Base-by-base conservation (phyloP, 2,888 invertebrate species). In the Cephus runcator region DNA sequence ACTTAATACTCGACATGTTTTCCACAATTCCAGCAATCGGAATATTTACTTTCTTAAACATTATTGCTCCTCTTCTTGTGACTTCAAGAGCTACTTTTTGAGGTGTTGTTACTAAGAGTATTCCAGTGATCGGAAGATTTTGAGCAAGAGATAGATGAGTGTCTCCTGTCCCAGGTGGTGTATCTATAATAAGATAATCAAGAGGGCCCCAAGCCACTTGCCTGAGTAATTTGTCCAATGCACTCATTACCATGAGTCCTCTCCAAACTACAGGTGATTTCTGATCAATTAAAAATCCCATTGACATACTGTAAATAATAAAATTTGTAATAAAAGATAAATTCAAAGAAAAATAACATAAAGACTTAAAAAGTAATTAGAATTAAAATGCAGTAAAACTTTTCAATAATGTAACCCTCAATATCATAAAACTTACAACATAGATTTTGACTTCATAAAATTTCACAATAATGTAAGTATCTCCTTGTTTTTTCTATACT, bases 121-220 rank as follows among this genome's bases (percentile, higher is more conserved):
- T 97, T 31, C 97, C 98, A 88, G 95, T 93, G 73, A 98, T 94
- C 1, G 97, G 97, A 75, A 98, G 92, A 92, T 96, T 97, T 92
- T 99, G 99, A 71, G 97, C 94, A 1, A 99, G 93, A 0, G 98
- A 98, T 1, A 99, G 93, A 90, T 98, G 98, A 0, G 98, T 97
- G 92, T 99, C 99, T 0, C 99, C 99, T 0, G 99, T 99, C 56
- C 99, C 99, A 0, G 99, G 99, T 3, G 99, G 99, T 85, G 98
- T 98, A 92, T 99, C 99, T 0, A 99, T 94, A 30, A 99, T 93
- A 78, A 99, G 93, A 89, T 96, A 95, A 92, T 99, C 98, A 76
- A 98, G 92, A 0, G 96, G 95, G 3, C 94, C 96, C 99, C 99
- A 99, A 68, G 94, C 93, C n/a, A 98, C 97, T 84, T 97, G 96